A percentile compares a stretch with the other conserved stretches of the same genome.
Conservation (phyloP, 1,140 invertebrate genomes). For the Harlomillsia oculata region DNA sequence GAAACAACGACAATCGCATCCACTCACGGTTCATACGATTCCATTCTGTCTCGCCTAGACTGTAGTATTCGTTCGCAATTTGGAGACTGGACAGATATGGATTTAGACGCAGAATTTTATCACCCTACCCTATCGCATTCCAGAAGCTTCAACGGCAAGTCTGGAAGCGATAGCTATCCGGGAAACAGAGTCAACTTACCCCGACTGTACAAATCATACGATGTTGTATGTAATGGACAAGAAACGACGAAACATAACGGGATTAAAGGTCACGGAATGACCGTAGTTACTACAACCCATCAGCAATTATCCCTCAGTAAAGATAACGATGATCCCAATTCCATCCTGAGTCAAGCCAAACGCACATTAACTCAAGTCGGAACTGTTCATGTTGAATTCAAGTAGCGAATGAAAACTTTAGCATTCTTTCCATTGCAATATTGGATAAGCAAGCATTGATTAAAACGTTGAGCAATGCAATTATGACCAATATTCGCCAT, state of each 20-base stretch:
- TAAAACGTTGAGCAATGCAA: too few species aligned
- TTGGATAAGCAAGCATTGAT: too few species aligned
- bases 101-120: constrained; percentile 6
- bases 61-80: constrained; percentile 15
- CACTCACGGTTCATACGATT: constrained; percentile 7
- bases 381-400: too few species aligned
- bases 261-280: background rate
- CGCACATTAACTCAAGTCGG: constrained; percentile 18
- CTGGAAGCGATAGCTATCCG: too few species aligned
- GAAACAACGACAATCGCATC: background rate
- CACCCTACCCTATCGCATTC: background rate
- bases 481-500: too few species aligned
- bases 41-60: constrained; percentile 14
- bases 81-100: constrained; percentile 17
- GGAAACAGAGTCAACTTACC: background rate
- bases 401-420: too few species aligned
- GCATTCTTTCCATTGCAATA: too few species aligned
- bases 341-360: constrained; percentile 25
- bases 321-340: constrained; percentile 23
- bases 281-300: background rate
- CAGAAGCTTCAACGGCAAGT: too few species aligned
- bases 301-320: background rate
- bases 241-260: constrained; percentile 1
- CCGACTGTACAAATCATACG: constrained; percentile 4
- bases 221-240: too few species aligned